Percentiles rank a stretch among this genome's conserved stretches.
Conservation (phyloP, 2,797 vertebrate genomes). For the Darevskia mixta region DNA sequence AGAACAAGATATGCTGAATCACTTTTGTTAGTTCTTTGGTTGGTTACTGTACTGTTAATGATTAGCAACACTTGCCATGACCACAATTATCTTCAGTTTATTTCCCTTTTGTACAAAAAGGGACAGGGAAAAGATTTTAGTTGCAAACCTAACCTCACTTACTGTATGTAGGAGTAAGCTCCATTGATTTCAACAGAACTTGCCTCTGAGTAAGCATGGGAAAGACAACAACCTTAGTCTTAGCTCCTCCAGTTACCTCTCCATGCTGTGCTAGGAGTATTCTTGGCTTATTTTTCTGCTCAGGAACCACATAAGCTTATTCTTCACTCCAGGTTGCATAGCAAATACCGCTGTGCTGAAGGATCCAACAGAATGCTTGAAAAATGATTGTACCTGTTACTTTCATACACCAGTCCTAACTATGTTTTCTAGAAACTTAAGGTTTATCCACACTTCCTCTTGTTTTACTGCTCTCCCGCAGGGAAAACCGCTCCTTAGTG, state of each 20-base stretch:
- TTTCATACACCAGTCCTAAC: neutral
- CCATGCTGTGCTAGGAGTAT: constrained; percentile 8
- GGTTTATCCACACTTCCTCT: neutral
- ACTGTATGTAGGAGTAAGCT: too few species aligned
- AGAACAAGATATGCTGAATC: neutral
- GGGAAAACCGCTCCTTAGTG: too few species aligned
- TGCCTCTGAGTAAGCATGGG: too few species aligned
- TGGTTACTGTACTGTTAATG: constrained; percentile 7
- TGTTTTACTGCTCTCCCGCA: too few species aligned
- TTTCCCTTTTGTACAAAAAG: neutral
- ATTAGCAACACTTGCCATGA: neutral
- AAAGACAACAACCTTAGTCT: too few species aligned
- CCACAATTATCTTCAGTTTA: constrained; percentile 18
- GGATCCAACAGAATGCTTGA: neutral
- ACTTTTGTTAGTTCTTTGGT: neutral
- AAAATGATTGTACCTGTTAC: neutral
- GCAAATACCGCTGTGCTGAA: neutral
- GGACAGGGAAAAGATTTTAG: neutral
- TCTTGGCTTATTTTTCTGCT: neutral
- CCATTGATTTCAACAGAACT: too few species aligned
- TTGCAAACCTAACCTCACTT: too few species aligned
- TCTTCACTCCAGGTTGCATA: neutral
- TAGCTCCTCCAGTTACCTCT: neutral
- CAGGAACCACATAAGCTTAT: neutral
- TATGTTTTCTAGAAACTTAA: neutral